phyloP scores from a whole-genome alignment of 1,140 invertebrate species.

The Armadillidium nasatum region DNA sequence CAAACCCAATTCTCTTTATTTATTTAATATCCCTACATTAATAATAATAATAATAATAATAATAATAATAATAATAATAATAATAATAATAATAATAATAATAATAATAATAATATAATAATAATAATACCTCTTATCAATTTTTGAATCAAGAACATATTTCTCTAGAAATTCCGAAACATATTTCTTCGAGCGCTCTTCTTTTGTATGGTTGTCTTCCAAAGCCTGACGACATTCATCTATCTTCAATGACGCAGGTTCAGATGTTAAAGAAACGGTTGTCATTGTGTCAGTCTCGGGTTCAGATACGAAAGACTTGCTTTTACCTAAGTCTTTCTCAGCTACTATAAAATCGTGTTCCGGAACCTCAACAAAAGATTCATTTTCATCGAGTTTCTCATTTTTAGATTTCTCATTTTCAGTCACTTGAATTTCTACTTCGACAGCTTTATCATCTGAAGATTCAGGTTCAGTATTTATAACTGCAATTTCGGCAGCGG shows the following conservation, averaged over 20 bases:
- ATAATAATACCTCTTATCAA: conserved; percentile 50
- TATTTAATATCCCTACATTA: no score
- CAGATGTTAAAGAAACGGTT: conserved; percentile 55
- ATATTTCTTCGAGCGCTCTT: conserved; percentile 51
- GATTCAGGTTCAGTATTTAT: background rate
- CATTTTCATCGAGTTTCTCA: no score
- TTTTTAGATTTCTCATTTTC: no score
- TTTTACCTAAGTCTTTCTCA: background rate
- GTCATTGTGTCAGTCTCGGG: conserved; percentile 58
- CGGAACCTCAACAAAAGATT: background rate
- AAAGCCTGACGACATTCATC: background rate
- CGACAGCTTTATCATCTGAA: background rate
- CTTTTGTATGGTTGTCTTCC: conserved; percentile 29
- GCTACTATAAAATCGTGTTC: background rate
- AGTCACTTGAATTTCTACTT: background rate
- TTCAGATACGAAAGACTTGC: conserved; percentile 56
- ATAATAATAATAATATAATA: no score
- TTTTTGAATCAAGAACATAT: conserved; percentile 63
- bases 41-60: no score
- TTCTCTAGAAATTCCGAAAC: conserved; percentile 62
- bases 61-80: no score
- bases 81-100: no score
- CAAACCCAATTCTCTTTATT: no score
- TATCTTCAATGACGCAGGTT: conserved; percentile 2
- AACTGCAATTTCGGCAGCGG: background rate